Evolutionary conservation across 2,888 invertebrate species (phyloP).

Genomic region (Alloscopus bannaensis): DNA sequence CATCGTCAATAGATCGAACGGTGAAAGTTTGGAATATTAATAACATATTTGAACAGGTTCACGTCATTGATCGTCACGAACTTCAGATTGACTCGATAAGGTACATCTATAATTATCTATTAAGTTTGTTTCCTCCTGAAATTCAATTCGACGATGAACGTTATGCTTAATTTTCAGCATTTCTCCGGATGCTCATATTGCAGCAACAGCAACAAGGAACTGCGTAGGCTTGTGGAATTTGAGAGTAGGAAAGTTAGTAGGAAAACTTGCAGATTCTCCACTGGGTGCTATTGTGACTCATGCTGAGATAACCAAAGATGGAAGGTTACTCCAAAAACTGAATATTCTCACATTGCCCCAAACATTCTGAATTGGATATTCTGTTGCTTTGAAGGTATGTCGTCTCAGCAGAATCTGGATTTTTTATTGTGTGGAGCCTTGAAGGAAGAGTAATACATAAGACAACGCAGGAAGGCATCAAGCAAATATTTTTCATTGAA

Average conservation of each 20-base stretch:
- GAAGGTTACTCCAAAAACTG: constrained; percentile 77
- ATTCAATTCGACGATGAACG: too few relatives aligned
- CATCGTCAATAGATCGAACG: constrained; percentile 97
- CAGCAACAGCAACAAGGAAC: constrained; percentile 94
- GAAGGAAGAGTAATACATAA: constrained; percentile 85
- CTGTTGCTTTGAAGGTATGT: constrained; percentile 79
- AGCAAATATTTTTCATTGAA: constrained; percentile 85
- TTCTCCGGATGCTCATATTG: constrained; percentile 86
- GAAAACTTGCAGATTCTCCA: constrained; percentile 92
- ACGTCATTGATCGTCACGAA: constrained; percentile 96
- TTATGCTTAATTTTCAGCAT: constrained; percentile 79
- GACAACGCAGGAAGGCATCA: constrained; percentile 88
- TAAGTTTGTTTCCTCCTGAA: not conserved
- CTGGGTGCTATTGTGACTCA: constrained; percentile 96
- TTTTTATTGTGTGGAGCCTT: constrained; percentile 91
- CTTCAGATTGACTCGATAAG: constrained; percentile 94
- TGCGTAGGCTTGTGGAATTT: constrained; percentile 98
- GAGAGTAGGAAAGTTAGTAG: constrained; percentile 87
- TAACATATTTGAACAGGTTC: constrained; percentile 98
- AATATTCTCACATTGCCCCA: not conserved
- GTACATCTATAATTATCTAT: constrained; percentile 75
- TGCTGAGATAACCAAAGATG: constrained; percentile 90
- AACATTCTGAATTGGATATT: not conserved
- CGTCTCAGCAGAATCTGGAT: constrained; percentile 93
- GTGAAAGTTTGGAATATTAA: constrained; percentile 99